These are phyloP conservation scores for Notothenia coriiceps DNA, from an alignment of 2,113 vertebrate species.

Conservation along the genomic window DNA sequence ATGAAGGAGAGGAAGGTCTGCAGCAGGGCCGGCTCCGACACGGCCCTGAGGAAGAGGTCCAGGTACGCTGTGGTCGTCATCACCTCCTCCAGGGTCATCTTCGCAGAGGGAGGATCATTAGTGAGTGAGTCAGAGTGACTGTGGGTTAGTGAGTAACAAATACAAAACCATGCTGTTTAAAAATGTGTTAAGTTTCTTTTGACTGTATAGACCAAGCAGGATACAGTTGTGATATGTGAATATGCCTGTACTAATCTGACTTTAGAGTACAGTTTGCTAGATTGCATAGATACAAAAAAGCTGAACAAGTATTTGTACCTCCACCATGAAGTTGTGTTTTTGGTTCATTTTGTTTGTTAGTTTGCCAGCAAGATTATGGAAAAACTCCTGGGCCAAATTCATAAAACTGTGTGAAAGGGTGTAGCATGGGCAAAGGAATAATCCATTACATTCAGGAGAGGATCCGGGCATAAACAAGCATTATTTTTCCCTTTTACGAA, in stretches of 20 bases:
- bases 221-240: not conserved
- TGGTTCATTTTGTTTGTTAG: no score
- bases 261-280: not conserved
- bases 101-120: not conserved
- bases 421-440: no score
- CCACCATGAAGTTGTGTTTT: no score
- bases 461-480: no score
- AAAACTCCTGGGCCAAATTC: no score
- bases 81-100: conserved; percentile 97
- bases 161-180: not conserved
- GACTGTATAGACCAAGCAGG: not conserved
- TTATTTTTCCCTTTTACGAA: no score
- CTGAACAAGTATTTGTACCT: no score
- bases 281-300: no score
- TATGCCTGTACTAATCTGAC: not conserved
- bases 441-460: no score
- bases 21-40: conserved; percentile 92
- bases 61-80: conserved; percentile 97
- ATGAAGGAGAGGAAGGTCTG: conserved; percentile 97
- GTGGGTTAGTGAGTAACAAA: not conserved
- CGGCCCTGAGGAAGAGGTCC: conserved; percentile 93
- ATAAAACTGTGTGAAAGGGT: no score
- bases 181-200: not conserved
- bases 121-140: not conserved
- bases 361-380: no score